These are phyloP conservation scores for Stenolophus ochropezus DNA, from an alignment of 2,888 invertebrate species.

Conservation along the genomic window DNA sequence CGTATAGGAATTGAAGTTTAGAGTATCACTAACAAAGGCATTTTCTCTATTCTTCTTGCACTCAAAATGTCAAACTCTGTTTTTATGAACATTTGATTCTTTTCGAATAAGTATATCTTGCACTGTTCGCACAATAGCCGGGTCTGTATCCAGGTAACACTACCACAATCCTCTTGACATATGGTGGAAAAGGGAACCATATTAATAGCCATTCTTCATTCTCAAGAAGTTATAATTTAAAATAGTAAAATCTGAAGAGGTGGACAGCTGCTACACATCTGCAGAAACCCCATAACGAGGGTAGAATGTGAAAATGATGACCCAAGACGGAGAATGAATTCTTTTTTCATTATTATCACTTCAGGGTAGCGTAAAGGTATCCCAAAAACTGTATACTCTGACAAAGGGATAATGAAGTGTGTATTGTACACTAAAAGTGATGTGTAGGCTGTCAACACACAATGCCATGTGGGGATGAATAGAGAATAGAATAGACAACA, in stretches of 20 bases:
- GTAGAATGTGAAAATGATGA: conserved; percentile 52
- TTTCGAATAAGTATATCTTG: not conserved
- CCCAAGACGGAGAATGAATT: conserved; percentile 58
- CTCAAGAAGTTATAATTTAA: not conserved
- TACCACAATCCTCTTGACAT: not conserved
- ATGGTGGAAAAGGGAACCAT: not conserved
- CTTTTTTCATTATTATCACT: conserved; percentile 61
- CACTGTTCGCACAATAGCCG: not conserved
- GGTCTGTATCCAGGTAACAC: not conserved
- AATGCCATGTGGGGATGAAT: not conserved
- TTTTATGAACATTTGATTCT: not conserved
- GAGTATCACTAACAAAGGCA: not conserved
- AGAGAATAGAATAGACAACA: not conserved
- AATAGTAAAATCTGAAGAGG: conserved; percentile 21
- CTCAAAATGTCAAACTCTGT: not conserved
- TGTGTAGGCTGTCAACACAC: conserved; percentile 66
- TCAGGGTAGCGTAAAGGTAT: conserved; percentile 58
- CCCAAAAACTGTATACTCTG: conserved; percentile 32
- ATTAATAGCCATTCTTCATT: not conserved
- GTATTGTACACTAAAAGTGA: conserved; percentile 62
- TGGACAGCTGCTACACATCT: conserved; percentile 41
- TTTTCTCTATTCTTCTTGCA: not conserved
- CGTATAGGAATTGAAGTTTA: not conserved
- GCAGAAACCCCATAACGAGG: conserved; percentile 2
- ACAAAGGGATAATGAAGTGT: conserved; percentile 67